Percentiles rank a stretch among this genome's conserved stretches.
phyloP scores from a whole-genome alignment of 2,113 vertebrate species.

The rat (Rattus norvegicus) region GRCr8 NC_086034.1:83831001-83831500 shows the following conservation, averaged over 20 bases:
- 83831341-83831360: not conserved
- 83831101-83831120: constrained; percentile 48
- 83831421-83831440: not conserved
- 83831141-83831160: constrained; percentile 28
- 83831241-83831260: not conserved
- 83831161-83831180: constrained; percentile 31
- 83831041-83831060: constrained; percentile 45
- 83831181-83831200: constrained; percentile 60
- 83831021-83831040: constrained; percentile 11
- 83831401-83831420: not conserved
- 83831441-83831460: not conserved
- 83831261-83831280: not conserved
- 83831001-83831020: constrained; percentile 6
- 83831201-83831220: constrained; percentile 24
- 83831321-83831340: constrained; percentile 7
- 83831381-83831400: no score
- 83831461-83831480: accelerated
- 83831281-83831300: not conserved
- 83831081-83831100: constrained; percentile 26
- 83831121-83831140: constrained; percentile 14
- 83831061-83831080: constrained; percentile 22
- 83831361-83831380: not conserved
- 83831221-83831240: not conserved
- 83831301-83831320: not conserved
- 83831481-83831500: not conserved